Percentiles rank a stretch among this genome's conserved stretches.
Conservation (phyloP, 2,113 vertebrate genomes). For the Parotia lawesii region DNA sequence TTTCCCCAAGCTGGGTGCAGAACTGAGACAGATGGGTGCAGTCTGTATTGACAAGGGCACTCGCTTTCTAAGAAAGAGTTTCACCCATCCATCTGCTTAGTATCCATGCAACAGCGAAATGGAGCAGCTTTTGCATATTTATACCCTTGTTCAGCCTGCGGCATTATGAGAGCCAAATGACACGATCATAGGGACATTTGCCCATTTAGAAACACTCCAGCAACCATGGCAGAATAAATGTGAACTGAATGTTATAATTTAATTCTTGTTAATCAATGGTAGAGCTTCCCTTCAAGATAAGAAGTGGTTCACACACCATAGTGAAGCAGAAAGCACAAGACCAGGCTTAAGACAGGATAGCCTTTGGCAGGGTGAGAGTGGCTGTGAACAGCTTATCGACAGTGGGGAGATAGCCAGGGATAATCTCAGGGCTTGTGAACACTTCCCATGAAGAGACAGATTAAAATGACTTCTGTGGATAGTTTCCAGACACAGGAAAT, state of each 20-base stretch:
- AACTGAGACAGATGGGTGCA: conserved; percentile 34
- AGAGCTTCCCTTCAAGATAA: background rate
- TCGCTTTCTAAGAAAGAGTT: conserved; percentile 43
- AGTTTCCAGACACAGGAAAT: background rate
- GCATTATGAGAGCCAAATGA: conserved; percentile 41
- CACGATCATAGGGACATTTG: conserved; percentile 45
- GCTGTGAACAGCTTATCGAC: background rate
- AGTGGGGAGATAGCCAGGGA: background rate
- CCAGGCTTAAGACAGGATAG: background rate
- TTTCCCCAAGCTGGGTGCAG: background rate
- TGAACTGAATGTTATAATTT: background rate
- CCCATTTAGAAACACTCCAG: conserved; percentile 52
- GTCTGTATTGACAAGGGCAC: conserved; percentile 7
- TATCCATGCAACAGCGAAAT: conserved; percentile 57
- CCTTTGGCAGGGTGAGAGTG: background rate
- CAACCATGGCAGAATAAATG: conserved; percentile 11
- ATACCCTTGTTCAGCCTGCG: conserved; percentile 42
- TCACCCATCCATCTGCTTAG: conserved; percentile 59
- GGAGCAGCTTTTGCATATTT: conserved; percentile 66
- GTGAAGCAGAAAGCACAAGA: background rate
- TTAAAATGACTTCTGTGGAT: background rate
- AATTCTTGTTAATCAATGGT: conserved; percentile 3
- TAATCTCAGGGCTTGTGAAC: background rate
- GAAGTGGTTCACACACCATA: background rate
- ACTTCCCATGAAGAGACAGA: background rate